Conservation (phyloP, 1,140 invertebrate genomes). For the Lordiphosa stackelbergi region DNA sequence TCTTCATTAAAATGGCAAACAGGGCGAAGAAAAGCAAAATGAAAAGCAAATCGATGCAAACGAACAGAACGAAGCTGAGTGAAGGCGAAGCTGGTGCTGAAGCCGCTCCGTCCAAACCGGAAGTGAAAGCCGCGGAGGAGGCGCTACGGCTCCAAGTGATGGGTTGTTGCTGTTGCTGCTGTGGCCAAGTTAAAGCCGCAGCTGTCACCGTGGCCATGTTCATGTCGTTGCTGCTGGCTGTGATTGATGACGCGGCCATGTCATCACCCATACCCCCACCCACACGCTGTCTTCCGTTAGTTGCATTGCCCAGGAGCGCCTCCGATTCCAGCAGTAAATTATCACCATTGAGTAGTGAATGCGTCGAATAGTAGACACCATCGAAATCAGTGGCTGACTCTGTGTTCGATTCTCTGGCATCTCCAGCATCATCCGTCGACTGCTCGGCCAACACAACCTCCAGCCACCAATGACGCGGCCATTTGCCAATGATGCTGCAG, state of each 20-base stretch:
- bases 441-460: constrained; percentile 45
- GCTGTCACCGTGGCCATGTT: constrained; percentile 35
- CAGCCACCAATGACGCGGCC: constrained; percentile 75
- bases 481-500: constrained; percentile 76
- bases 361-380: constrained; percentile 48
- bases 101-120: constrained; percentile 36
- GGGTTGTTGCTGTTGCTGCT: constrained; percentile 16
- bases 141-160: constrained; percentile 16
- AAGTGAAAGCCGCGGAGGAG: constrained; percentile 48
- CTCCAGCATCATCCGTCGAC: constrained; percentile 15
- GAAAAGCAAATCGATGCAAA: constrained; percentile 73
- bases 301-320: constrained; percentile 53
- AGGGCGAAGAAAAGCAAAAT: constrained; percentile 72
- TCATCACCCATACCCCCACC: constrained; percentile 21
- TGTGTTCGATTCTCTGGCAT: background rate
- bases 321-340: constrained; percentile 65
- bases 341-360: constrained; percentile 61
- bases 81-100: constrained; percentile 31
- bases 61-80: constrained; percentile 72
- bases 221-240: constrained; percentile 18
- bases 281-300: constrained; percentile 3
- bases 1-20: constrained; percentile 78
- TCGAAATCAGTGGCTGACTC: constrained; percentile 27
- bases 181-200: constrained; percentile 36
- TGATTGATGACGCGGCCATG: constrained; percentile 60